Base-by-base conservation (phyloP, 2,797 vertebrate species). In the Euphonia xanthogaster region DNA sequence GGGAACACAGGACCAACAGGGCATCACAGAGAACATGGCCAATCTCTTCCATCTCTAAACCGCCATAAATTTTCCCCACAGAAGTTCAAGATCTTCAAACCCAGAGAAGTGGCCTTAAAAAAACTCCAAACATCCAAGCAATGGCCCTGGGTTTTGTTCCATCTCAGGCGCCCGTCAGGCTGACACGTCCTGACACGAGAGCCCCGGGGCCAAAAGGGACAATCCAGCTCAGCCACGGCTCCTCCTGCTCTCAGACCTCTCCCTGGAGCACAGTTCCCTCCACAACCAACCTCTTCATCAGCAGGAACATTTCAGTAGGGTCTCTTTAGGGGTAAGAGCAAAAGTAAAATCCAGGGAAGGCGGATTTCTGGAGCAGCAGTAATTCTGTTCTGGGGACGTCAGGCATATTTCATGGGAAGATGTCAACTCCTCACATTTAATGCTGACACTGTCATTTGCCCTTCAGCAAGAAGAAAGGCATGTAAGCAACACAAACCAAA, bases 401-500 rank as follows among this genome's bases (percentile, higher is more conserved):
- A 7, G 62, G 76, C 53, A 31, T 75, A 86, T 87, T 85, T 94
- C 75, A 72, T 14, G 66, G 39, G n/a, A 8, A 68, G 92, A 81
- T 81, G 89, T 70, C 90, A 82, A 20, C 55, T 40, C 28, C 68
- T 60, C 77, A 33, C 87, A 42, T 47, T 68, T 50, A 81, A 81
- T 14, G 74, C 68, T 66, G 61, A 45, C 77, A 79, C 62, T 54
- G 84, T 60, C 90, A 51, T 82, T 85, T 73, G 93, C 87, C 86
- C 91, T 92, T 71, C 91, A 78, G 94, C 90, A 11, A 91, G 63
- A 73, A 94, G 92, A 82, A 82, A 94, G 77, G 90, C 94, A 85
- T 58, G 85, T 40, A 73, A 76, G 71, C 91, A 94, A 70, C 81
- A 67, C 67, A 39, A 82, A 65, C 91, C 53, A 72, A 73, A 50